phyloP scores from a whole-genome alignment of 2,797 vertebrate species.

The Huso huso region DNA sequence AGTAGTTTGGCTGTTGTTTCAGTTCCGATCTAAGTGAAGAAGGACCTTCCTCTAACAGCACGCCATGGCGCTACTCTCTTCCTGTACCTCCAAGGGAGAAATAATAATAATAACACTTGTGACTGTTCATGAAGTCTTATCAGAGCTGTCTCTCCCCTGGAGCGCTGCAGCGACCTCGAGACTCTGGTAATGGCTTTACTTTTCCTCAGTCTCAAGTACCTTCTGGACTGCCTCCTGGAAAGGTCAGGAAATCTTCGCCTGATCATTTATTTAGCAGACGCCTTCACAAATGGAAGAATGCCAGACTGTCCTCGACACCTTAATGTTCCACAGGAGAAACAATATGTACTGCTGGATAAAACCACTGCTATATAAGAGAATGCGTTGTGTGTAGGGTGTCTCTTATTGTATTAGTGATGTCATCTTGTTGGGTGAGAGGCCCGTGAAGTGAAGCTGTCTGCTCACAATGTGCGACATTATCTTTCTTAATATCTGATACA shows the following conservation, averaged over 20 bases:
- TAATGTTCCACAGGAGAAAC: not conserved
- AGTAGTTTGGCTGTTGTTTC: conserved; percentile 33
- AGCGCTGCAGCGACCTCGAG: conserved; percentile 39
- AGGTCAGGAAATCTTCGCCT: not conserved
- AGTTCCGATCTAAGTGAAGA: conserved; percentile 27
- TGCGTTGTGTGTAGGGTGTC: no score
- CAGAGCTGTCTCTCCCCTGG: conserved; percentile 40
- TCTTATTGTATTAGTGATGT: no score
- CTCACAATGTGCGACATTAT: no score
- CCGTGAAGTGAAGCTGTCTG: no score
- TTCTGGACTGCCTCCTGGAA: conserved; percentile 23
- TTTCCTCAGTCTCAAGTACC: conserved; percentile 31
- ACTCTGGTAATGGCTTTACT: not conserved
- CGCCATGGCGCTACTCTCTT: conserved; percentile 31
- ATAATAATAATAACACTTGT: not conserved
- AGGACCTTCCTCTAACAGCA: no score
- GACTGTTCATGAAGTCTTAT: conserved; percentile 26
- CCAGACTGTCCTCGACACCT: not conserved
- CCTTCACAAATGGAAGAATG: not conserved
- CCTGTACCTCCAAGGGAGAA: conserved; percentile 13
- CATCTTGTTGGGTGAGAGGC: no score
- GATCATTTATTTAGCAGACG: not conserved
- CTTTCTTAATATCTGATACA: no score
- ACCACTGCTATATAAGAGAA: no score
- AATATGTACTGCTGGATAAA: no score